Evolutionary conservation across 2,113 vertebrate genomes (phyloP), one percentile per base, ranked within the genome.

Genomic region (Syngnathus typhle): DNA sequence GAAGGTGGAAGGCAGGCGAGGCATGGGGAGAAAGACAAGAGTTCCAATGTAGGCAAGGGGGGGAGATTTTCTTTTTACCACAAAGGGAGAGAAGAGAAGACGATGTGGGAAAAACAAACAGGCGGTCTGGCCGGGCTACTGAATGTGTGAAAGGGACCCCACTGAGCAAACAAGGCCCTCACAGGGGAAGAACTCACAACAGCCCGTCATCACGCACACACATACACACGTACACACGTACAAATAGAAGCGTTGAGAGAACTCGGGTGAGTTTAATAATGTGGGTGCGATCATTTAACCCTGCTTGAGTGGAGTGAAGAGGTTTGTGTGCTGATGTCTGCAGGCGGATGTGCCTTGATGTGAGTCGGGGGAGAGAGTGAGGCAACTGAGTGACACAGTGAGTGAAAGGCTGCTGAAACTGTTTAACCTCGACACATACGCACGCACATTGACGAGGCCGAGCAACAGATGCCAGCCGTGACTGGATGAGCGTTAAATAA

Each of bases 51-150:
- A 78, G 76, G 73, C 13, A 63, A 68, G 23, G 59, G 60, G 60
- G 73, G 87, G 89, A 70, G 80, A 72, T 76, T 88, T 91, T 84
- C 84, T 90, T 92, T 90, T 77, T 85, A 92, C 92, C 90, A 95
- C 93, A 95, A 95, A 95, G 90, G 91, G 89, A 72, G 89, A 90
- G 91, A 86, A 91, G 92, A 94, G 77, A 84, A 86, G 88, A 83
- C 82, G 93, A 96, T 98, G 96, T 98, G 96, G 95, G 96, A 98
- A 98, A 98, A 97, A 98, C 94, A 98, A 98, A 98, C 95, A 98
- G 91, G 92, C 88, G 88, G 85, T 88, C 91, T 84, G 90, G 84
- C 87, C 7, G 82, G 80, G 76, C 91, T 90, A 91, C 90, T 89
- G 93, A 94, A 95, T 95, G 91, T 84, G 87, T 93, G 92, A 94